Evolutionary conservation across 2,888 invertebrate genomes (phyloP).

Genomic region (Drosophila bunnanda): DNA sequence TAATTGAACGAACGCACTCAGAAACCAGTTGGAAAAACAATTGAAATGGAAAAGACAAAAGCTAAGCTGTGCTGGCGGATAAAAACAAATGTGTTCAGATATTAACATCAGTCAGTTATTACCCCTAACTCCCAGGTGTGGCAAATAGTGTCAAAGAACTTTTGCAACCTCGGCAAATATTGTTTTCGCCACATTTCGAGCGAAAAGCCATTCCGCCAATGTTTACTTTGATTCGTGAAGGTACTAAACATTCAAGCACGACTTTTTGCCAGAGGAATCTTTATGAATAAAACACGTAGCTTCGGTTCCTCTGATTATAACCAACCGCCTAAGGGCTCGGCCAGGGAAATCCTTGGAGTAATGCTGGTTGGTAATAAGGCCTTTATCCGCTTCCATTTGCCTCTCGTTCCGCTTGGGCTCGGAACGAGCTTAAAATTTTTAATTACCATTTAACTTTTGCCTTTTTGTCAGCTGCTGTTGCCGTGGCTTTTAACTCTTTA

Average conservation of each 20-base stretch:
- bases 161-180: constrained; percentile 9
- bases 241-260: constrained; percentile 22
- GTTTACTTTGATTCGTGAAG: constrained; percentile 20
- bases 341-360: constrained; percentile 32
- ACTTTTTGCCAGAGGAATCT: constrained; percentile 4
- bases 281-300: constrained; percentile 38
- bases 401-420: constrained; percentile 27
- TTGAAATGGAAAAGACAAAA: constrained; percentile 16
- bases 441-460: constrained; percentile 54
- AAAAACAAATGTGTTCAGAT: constrained; percentile 18
- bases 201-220: constrained; percentile 33
- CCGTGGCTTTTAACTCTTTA: constrained; percentile 38
- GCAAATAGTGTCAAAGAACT: constrained; percentile 31
- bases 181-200: constrained; percentile 3
- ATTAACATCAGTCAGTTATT: constrained; percentile 14
- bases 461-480: constrained; percentile 40
- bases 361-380: background rate
- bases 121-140: constrained; percentile 6
- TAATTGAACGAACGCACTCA: constrained; percentile 14
- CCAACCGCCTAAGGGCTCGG: constrained; percentile 6
- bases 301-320: constrained; percentile 42
- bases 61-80: constrained; percentile 11
- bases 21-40: constrained; percentile 45
- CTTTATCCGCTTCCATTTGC: background rate
- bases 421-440: constrained; percentile 52